A percentile compares a stretch with the other conserved stretches of the same genome.
Evolutionary conservation across 64 coral and sea anemone genomes (phyloP).

Genomic region (Catalaphyllia jardinei): DNA sequence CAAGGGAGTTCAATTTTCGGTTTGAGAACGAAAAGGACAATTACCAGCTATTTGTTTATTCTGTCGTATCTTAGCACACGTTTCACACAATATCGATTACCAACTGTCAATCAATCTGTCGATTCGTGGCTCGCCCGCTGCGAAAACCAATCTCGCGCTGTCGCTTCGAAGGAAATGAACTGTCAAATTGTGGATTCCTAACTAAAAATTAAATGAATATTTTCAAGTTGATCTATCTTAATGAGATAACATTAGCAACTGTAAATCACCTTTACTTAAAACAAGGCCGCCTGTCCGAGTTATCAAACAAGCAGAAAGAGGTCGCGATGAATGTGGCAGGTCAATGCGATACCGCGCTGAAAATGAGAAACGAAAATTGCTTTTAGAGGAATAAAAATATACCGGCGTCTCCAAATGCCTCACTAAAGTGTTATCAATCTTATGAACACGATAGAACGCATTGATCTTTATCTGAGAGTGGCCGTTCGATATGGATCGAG

Average conservation of each 20-base stretch:
- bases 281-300: constrained; percentile 88
- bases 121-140: constrained; percentile 77
- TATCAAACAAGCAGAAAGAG: constrained; percentile 72
- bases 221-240: constrained; percentile 99
- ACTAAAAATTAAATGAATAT: constrained; percentile 99
- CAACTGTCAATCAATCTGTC: constrained; percentile 86
- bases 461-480: constrained; percentile 54
- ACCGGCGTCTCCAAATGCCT: constrained; percentile 46
- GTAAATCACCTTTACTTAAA: constrained; percentile 98
- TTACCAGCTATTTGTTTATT: constrained; percentile 93
- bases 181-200: constrained; percentile 89
- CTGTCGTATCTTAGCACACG: constrained; percentile 74
- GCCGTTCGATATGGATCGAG: constrained; percentile 17
- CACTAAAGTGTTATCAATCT: constrained; percentile 46
- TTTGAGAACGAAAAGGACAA: constrained; percentile 76
- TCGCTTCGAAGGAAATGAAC: constrained; percentile 88
- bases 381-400: constrained; percentile 43
- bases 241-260: constrained; percentile 99
- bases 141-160: constrained; percentile 92
- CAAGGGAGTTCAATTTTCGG: constrained; percentile 97
- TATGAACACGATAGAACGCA: constrained; percentile 42
- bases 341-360: constrained; percentile 29
- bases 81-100: constrained; percentile 97
- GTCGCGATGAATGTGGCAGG: constrained; percentile 71
- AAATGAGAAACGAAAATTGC: constrained; percentile 96